Percentiles rank a stretch among this genome's conserved stretches.
These are phyloP conservation scores for Eustalomyia histrio DNA, from an alignment of 2,888 invertebrate species.

Conservation along the genomic window DNA sequence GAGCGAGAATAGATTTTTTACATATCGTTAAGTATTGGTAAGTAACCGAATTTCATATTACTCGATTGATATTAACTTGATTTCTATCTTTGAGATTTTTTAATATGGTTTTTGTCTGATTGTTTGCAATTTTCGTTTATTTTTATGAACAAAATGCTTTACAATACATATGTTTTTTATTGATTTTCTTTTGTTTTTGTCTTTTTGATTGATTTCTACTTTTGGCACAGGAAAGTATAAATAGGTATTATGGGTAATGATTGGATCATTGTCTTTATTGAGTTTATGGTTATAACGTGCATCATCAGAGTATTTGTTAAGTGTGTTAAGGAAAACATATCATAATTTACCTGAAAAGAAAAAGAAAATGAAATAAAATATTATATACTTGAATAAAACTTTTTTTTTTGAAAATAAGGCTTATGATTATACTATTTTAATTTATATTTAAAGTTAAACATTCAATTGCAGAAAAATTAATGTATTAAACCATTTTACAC, in stretches of 20 bases:
- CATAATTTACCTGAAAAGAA: conserved; percentile 37
- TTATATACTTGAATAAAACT: not conserved
- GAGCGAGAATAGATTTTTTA: no score
- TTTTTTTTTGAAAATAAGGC: no score
- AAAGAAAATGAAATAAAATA: not conserved
- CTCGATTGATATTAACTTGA: not conserved
- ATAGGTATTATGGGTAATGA: conserved; percentile 5
- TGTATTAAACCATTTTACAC: no score
- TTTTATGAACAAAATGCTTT: not conserved
- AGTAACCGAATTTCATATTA: not conserved
- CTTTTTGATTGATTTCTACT: conserved; percentile 26
- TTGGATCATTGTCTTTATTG: conserved; percentile 37
- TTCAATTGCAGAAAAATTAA: no score
- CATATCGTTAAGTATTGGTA: not conserved
- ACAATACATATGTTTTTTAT: conserved; percentile 26
- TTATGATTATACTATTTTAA: no score
- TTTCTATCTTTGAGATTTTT: conserved; percentile 26
- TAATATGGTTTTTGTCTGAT: conserved; percentile 73
- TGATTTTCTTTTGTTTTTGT: conserved; percentile 15
- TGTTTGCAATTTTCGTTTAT: conserved; percentile 69
- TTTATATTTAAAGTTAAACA: no score
- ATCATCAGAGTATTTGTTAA: not conserved
- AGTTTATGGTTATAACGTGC: not conserved
- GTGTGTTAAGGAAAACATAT: not conserved
- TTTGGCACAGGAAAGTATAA: conserved; percentile 26